phyloP scores from a whole-genome alignment of 2,888 invertebrate species.

The Tetragonisca angustula region DNA sequence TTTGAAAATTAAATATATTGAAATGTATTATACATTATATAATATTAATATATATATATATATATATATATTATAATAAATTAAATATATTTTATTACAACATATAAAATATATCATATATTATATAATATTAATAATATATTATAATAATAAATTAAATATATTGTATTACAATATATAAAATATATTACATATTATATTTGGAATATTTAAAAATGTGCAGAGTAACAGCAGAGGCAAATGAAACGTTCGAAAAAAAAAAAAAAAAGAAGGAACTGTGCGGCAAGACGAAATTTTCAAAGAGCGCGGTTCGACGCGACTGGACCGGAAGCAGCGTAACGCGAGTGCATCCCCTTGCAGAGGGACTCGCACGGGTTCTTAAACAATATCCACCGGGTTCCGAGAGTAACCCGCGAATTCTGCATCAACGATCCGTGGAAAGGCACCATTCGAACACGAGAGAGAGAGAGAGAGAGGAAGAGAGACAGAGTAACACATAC shows the following conservation, averaged over 20 bases:
- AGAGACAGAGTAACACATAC: no score
- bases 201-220: no score
- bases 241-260: neutral
- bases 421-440: constrained; percentile 60
- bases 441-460: constrained; percentile 55
- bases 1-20: no score
- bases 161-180: no score
- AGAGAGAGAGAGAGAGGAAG: neutral
- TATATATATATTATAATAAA: no score
- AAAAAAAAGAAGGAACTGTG: neutral
- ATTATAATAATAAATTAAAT: no score
- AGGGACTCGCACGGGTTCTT: constrained; percentile 21
- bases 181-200: no score
- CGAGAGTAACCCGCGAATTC: constrained; percentile 51
- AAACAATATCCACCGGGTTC: constrained; percentile 22
- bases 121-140: no score
- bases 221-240: neutral
- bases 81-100: no score
- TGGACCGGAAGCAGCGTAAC: neutral
- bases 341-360: neutral
- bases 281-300: neutral
- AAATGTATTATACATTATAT: no score
- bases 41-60: no score
- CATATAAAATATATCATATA: no score
- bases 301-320: neutral